Conservation (phyloP, 2,113 vertebrate species). For the Galemys pyrenaicus region DNA sequence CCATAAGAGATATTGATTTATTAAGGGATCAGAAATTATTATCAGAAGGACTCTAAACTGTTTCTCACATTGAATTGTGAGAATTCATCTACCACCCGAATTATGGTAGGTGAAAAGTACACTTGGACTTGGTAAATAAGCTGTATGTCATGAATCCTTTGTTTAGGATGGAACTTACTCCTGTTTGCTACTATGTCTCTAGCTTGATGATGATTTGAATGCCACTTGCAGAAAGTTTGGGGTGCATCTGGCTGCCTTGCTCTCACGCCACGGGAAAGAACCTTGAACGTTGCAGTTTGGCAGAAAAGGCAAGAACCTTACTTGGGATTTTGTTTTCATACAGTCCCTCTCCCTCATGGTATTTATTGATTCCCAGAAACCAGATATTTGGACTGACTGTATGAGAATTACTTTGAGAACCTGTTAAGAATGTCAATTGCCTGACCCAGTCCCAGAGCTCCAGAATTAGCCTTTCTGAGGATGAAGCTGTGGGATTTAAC, state of each 20-base stretch:
- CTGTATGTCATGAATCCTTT: neutral
- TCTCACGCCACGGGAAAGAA: neutral
- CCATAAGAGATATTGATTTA: neutral
- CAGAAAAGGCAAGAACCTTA: neutral
- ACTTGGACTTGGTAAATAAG: neutral
- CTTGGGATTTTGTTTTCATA: neutral
- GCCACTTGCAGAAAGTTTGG: neutral
- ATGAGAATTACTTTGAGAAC: slow-evolving; percentile 38
- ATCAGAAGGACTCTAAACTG: neutral
- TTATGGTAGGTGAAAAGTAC: neutral
- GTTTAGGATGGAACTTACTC: neutral
- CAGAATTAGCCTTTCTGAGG: neutral
- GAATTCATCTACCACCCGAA: neutral
- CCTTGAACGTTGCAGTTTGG: neutral
- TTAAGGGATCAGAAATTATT: neutral
- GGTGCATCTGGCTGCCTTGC: neutral
- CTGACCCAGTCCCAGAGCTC: neutral
- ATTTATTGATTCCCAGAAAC: slow-evolving; percentile 40
- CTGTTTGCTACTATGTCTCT: neutral
- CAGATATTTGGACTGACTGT: neutral
- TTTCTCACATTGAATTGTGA: neutral
- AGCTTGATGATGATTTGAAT: neutral
- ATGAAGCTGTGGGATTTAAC: neutral
- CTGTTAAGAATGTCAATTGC: neutral
- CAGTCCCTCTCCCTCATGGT: neutral